Percentiles rank a stretch among this genome's conserved stretches.
Evolutionary conservation across 1,140 invertebrate species (phyloP).

Genomic region (Ceratina australensis): DNA sequence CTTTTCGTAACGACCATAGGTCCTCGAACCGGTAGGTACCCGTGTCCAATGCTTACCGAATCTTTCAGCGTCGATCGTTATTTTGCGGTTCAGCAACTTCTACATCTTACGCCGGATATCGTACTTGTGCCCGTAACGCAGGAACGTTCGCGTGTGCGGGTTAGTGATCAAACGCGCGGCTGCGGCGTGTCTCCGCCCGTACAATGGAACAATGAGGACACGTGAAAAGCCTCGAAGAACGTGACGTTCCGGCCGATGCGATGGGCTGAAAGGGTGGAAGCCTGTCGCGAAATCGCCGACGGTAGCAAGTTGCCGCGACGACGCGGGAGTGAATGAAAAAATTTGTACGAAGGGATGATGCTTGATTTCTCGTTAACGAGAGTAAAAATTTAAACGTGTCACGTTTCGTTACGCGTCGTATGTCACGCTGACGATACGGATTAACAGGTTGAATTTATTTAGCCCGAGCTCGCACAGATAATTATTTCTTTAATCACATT

Average conservation of each 20-base stretch:
- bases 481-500: too few species aligned
- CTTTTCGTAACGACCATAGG: conserved; percentile 20
- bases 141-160: background rate
- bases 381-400: background rate
- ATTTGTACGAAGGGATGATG: background rate
- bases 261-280: background rate
- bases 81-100: conserved; percentile 27
- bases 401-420: too few species aligned
- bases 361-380: background rate
- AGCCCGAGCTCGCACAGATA: too few species aligned
- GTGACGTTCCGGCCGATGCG: background rate
- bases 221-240: conserved; percentile 23
- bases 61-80: conserved; percentile 16
- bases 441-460: too few species aligned
- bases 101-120: background rate
- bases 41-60: conserved; percentile 7
- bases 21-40: background rate
- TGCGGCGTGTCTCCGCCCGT: background rate
- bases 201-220: conserved; percentile 33
- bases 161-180: conserved; percentile 1
- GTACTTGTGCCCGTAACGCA: background rate
- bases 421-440: too few species aligned
- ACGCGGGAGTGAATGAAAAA: background rate
- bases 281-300: conserved; percentile 8
- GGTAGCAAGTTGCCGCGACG: background rate